A percentile compares a stretch with the other conserved stretches of the same genome.
Conservation (phyloP, 2,888 invertebrate species). For the Meta bourneti region DNA sequence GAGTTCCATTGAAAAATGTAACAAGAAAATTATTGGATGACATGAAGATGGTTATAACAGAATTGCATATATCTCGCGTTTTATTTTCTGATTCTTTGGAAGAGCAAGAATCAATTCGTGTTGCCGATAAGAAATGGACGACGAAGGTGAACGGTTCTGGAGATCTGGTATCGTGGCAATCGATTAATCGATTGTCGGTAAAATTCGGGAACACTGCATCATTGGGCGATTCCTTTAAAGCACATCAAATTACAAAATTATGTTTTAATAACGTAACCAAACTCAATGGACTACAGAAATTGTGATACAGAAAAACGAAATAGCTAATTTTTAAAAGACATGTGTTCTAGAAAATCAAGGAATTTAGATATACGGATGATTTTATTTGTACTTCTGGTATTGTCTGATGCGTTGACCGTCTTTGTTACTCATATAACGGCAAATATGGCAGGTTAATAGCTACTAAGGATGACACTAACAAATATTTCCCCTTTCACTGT, state of each 20-base stretch:
- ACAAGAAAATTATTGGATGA: too few relatives aligned
- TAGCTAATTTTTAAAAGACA: too few relatives aligned
- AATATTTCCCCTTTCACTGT: not conserved
- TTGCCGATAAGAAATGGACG: conserved; percentile 40
- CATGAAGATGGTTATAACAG: not conserved
- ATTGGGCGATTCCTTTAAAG: not conserved
- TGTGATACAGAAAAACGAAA: too few relatives aligned
- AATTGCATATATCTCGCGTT: not conserved
- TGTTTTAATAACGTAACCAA: too few relatives aligned
- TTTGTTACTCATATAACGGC: too few relatives aligned
- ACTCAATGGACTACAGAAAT: too few relatives aligned
- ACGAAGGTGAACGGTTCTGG: conserved; percentile 26
- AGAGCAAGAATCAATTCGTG: conserved; percentile 22
- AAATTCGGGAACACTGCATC: conserved; percentile 36
- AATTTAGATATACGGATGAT: too few relatives aligned
- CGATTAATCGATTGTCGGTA: conserved; percentile 62
- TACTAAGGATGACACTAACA: not conserved
- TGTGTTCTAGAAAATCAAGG: too few relatives aligned
- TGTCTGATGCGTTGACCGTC: too few relatives aligned
- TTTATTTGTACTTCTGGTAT: too few relatives aligned
- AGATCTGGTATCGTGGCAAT: conserved; percentile 47
- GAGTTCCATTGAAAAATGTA: too few relatives aligned
- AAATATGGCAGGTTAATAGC: too few relatives aligned
- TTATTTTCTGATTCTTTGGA: not conserved
- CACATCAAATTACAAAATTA: not conserved